A percentile compares a stretch with the other conserved stretches of the same genome.
Conservation (phyloP, 2,888 invertebrate species). For the Patella pellucida region DNA sequence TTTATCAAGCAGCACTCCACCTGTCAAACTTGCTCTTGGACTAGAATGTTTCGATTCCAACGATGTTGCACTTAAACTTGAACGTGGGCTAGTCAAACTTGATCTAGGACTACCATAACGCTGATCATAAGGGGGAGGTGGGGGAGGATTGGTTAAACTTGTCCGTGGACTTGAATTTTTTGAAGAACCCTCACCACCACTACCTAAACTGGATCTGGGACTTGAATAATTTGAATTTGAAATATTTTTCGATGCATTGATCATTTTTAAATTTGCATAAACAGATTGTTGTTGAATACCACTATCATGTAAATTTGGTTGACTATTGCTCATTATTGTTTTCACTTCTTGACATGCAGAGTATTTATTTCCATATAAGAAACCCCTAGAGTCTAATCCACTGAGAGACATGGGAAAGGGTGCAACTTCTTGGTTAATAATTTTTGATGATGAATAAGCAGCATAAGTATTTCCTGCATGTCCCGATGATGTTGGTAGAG, state of each 20-base stretch:
- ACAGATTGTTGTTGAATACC: conserved; percentile 25
- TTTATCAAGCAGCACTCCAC: conserved; percentile 51
- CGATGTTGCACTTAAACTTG: conserved; percentile 71
- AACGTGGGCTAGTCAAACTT: conserved; percentile 59
- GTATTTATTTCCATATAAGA: conserved; percentile 48
- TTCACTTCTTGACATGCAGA: conserved; percentile 45
- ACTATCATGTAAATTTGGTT: conserved; percentile 12
- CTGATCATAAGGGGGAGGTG: conserved; percentile 55
- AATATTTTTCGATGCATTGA: conserved; percentile 13
- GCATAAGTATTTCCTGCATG: too few relatives aligned
- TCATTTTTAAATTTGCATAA: conserved; percentile 30
- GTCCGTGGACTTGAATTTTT: conserved; percentile 63
- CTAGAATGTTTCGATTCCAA: conserved; percentile 74
- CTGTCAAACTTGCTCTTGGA: conserved; percentile 67
- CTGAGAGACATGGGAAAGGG: conserved; percentile 13
- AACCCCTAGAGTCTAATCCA: conserved; percentile 38
- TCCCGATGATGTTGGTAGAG: conserved; percentile 33
- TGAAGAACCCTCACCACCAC: conserved; percentile 55
- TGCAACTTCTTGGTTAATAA: conserved; percentile 24
- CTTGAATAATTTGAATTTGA: conserved; percentile 54
- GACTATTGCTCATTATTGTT: conserved; percentile 25
- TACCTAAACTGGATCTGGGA: conserved; percentile 68
- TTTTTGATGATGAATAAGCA: conserved; percentile 13
- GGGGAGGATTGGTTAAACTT: conserved; percentile 53
- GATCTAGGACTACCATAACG: conserved; percentile 53